Percentiles rank a stretch among this genome's conserved stretches.
These are phyloP conservation scores for Nothoprocta pentlandii DNA, from an alignment of 2,113 vertebrate species.

Conservation along the genomic window DNA sequence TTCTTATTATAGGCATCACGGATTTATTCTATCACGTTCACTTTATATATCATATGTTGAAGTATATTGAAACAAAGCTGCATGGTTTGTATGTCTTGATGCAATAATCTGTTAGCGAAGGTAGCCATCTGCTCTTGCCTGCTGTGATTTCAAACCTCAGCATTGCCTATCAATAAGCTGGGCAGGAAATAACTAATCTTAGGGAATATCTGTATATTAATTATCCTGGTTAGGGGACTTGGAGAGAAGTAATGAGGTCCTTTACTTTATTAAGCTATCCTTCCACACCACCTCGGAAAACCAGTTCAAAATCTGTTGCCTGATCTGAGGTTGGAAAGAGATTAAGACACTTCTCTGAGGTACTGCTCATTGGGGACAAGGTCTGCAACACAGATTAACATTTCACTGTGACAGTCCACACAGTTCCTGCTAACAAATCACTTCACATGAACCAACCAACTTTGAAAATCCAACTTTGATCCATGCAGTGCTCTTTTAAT, in stretches of 20 bases:
- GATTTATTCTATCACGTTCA: slow-evolving; percentile 11
- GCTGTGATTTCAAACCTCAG: slow-evolving; percentile 51
- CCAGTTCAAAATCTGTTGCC: background rate
- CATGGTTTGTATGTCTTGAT: background rate
- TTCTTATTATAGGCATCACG: background rate
- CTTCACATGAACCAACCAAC: background rate
- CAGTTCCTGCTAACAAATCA: background rate
- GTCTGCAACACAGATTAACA: background rate
- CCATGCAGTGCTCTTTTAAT: background rate
- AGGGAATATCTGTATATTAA: slow-evolving; percentile 54
- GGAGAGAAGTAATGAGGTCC: slow-evolving; percentile 26
- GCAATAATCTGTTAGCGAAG: slow-evolving; percentile 48
- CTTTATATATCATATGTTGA: slow-evolving; percentile 51
- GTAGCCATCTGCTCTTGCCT: slow-evolving; percentile 57
- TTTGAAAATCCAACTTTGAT: background rate
- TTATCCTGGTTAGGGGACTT: slow-evolving; percentile 24
- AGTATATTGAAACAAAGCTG: slow-evolving; percentile 47
- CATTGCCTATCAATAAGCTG: slow-evolving; percentile 31
- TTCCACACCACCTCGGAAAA: slow-evolving; percentile 12
- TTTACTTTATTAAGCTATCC: slow-evolving; percentile 6
- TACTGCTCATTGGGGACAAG: background rate
- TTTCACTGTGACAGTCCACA: background rate
- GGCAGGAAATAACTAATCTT: slow-evolving; percentile 41
- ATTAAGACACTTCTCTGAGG: background rate
- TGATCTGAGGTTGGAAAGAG: background rate